phyloP scores from a whole-genome alignment of 2,888 invertebrate genomes.

The Lamellibrachia satsuma region DNA sequence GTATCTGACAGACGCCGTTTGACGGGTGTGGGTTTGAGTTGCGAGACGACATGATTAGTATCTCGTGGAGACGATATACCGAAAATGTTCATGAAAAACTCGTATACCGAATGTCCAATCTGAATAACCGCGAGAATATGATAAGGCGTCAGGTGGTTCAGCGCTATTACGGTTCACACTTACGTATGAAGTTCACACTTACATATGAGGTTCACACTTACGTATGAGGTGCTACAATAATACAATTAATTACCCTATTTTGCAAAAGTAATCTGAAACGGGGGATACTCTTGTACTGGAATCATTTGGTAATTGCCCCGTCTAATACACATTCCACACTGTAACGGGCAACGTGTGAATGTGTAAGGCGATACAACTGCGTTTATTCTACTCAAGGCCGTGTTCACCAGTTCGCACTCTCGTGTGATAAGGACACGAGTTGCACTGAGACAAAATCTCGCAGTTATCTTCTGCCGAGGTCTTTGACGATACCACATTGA shows the following conservation, averaged over 20 bases:
- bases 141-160: background rate
- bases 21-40: background rate
- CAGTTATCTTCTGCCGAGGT: background rate
- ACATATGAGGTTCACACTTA: too few relatives aligned
- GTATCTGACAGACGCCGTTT: background rate
- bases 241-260: background rate
- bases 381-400: background rate
- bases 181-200: too few relatives aligned
- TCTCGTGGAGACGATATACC: background rate
- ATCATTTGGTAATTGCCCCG: background rate
- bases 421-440: background rate
- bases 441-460: background rate
- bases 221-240: background rate
- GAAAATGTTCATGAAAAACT: background rate
- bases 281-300: too few relatives aligned
- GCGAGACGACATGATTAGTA: background rate
- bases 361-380: background rate
- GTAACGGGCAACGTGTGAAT: background rate
- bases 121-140: background rate
- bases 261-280: background rate
- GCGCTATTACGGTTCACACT: background rate
- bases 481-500: background rate
- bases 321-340: background rate
- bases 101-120: background rate
- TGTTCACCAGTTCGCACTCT: background rate